Evolutionary conservation across 2,888 invertebrate genomes (phyloP), one percentile per base, ranked within the genome.

Genomic region (Cenopis cana): DNA sequence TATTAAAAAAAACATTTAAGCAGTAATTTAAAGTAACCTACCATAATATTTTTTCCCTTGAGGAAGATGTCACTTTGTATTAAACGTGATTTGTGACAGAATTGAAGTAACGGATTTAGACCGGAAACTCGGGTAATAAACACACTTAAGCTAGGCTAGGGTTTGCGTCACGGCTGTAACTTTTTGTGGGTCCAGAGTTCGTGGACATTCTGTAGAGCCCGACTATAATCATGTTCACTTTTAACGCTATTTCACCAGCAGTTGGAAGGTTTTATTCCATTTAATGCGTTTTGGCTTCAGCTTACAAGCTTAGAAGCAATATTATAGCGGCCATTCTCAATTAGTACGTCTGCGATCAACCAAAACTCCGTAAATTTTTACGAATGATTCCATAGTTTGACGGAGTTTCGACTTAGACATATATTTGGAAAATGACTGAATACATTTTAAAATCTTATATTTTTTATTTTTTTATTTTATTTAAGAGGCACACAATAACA

Each of bases 61-160:
- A 6, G 41, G n/a, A 46, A 46, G 41, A n/a, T 14, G 20, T 24
- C 24, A 55, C 9, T 55, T 29, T n/a, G n/a, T 36, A 11, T 57
- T 36, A 18, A 18, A 38, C 56, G 17, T 33, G 36, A 24, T 24
- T 24, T 24, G 29, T 68, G 54, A 60, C n/a, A 52, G 60, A 29
- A 52, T 38, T 17, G 24, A 61, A 5, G 24, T 24, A 56, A 50
- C 24, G 18, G 50, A 38, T 64, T 55, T 18, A 52, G 50, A 50
- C 69, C 56, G 57, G 69, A 69, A 24, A 50, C 50, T 57, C 14
- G 46, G 41, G 46, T 36, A 41, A 57, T 69, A 64, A 64, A 69
- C 20, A 64, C 18, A 29, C 49, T 57, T 64, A 18, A 50, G 61
- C 46, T 29, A 33, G 4, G 24, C 24, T 55, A 49, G 64, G 20